A percentile compares a stretch with the other conserved stretches of the same genome.
Evolutionary conservation across 2,113 vertebrate species (phyloP).

Genomic region (Sciurus niger): DNA sequence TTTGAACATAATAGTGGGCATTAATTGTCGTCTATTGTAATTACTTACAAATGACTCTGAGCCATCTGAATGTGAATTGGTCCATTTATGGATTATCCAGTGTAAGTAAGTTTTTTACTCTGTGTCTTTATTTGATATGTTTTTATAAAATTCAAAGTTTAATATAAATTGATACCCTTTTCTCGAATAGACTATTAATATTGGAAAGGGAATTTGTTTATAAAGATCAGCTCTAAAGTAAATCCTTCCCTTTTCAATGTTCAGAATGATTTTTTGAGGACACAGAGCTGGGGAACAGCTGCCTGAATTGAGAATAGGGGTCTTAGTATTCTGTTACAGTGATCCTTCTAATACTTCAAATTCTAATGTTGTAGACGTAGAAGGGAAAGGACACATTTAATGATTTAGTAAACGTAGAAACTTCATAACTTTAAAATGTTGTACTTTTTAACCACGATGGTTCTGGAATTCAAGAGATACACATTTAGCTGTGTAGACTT

Average conservation of each 20-base stretch:
- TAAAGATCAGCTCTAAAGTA: neutral
- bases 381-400: neutral
- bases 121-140: neutral
- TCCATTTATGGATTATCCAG: neutral
- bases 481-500: neutral
- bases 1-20: neutral
- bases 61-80: neutral
- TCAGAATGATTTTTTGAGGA: neutral
- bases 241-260: neutral
- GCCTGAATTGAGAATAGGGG: neutral
- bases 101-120: neutral
- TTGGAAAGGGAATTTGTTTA: neutral
- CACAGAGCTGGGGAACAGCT: neutral
- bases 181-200: neutral
- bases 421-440: neutral
- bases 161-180: neutral
- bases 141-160: neutral
- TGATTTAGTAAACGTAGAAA: conserved; percentile 2
- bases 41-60: neutral
- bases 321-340: neutral
- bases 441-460: neutral
- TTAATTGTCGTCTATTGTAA: neutral
- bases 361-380: neutral
- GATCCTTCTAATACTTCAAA: no score
- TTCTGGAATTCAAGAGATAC: neutral